phyloP scores from a whole-genome alignment of 2,113 vertebrate species.

The Malurus elegans region DNA sequence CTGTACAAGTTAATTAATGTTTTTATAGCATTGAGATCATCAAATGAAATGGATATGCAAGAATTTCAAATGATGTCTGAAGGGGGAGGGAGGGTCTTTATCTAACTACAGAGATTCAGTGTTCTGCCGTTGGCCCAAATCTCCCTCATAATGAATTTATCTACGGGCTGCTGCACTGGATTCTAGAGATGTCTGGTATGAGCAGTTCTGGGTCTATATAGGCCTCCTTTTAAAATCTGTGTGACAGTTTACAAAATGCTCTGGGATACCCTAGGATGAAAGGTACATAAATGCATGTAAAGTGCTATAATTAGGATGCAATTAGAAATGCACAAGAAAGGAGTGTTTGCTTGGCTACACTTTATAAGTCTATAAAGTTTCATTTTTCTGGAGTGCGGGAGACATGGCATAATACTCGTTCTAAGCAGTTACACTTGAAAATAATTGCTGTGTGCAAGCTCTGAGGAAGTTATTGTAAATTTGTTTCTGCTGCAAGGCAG shows the following conservation, averaged over 20 bases:
- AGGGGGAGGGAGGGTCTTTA: neutral
- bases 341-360: neutral
- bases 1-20: slow-evolving; percentile 3
- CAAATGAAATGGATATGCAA: slow-evolving; percentile 46
- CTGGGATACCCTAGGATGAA: slow-evolving; percentile 49
- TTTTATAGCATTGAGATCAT: slow-evolving; percentile 32
- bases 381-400: neutral
- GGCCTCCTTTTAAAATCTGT: neutral
- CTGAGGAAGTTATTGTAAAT: neutral
- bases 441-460: neutral
- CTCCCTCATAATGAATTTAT: neutral
- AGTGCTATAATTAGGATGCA: slow-evolving; percentile 22
- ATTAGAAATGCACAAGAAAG: slow-evolving; percentile 38
- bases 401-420: neutral
- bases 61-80: slow-evolving; percentile 50
- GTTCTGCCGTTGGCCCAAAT: slow-evolving; percentile 18
- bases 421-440: neutral
- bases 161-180: slow-evolving; percentile 1
- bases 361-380: slow-evolving; percentile 11
- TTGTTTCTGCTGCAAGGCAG: neutral
- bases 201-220: neutral
- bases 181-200: neutral
- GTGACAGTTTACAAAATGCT: slow-evolving; percentile 50
- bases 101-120: neutral
- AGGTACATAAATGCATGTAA: slow-evolving; percentile 41